Conservation (phyloP, 2,113 vertebrate genomes). For the Amazona vittata region DNA sequence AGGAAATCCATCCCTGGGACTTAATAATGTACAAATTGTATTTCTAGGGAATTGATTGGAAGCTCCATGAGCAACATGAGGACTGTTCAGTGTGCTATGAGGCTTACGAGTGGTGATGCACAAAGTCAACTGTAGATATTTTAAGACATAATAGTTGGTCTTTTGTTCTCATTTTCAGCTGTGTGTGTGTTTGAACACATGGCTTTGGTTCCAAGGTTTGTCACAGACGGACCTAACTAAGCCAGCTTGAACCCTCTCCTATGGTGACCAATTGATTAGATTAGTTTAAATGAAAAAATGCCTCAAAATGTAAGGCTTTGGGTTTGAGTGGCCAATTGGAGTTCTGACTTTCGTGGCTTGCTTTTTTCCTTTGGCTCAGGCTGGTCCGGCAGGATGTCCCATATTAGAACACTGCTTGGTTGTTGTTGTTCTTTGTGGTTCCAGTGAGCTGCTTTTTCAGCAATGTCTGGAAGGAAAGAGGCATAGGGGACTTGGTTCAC, state of each 20-base stretch:
- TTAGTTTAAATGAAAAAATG: constrained; percentile 36
- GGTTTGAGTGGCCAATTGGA: constrained; percentile 25
- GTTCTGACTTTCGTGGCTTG: not conserved
- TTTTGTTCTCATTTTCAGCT: not conserved
- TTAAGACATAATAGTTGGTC: constrained; percentile 1
- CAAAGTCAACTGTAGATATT: constrained; percentile 31
- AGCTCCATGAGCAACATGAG: not conserved
- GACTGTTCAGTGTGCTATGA: not conserved
- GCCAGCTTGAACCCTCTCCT: constrained; percentile 29
- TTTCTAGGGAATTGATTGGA: not conserved
- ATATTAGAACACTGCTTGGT: constrained; percentile 20
- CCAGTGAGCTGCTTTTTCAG: constrained; percentile 47
- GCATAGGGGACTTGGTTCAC: constrained; percentile 47
- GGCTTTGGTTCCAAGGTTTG: constrained; percentile 7
- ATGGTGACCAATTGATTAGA: constrained; percentile 56
- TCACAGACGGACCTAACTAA: constrained; percentile 34
- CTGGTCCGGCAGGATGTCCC: constrained; percentile 58
- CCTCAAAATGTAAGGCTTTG: not conserved
- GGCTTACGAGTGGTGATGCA: not conserved
- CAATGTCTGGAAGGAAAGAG: constrained; percentile 58
- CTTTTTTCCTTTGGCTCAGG: constrained; percentile 19
- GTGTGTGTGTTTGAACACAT: constrained; percentile 13
- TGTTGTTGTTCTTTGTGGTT: constrained; percentile 62
- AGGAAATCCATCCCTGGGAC: not conserved
- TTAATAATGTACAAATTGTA: not conserved